Evolutionary conservation across 2,797 vertebrate species (phyloP).

Genomic region (Karalla daura): DNA sequence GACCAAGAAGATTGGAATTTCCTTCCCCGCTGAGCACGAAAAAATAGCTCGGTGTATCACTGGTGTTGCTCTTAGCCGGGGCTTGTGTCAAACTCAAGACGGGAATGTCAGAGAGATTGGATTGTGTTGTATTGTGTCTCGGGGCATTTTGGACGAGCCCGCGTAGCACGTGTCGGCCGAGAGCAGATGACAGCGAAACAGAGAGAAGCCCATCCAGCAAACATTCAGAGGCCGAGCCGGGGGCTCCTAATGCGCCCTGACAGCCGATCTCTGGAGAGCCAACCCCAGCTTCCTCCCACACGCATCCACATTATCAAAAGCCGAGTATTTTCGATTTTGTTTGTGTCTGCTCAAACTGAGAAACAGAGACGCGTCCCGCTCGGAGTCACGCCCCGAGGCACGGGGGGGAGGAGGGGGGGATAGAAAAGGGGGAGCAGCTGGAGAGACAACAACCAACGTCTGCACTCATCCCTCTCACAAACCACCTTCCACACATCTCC

Average conservation of each 20-base stretch:
- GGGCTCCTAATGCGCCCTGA: slow-evolving; percentile 49
- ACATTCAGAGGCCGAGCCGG: slow-evolving; percentile 13
- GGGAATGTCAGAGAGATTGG: background rate
- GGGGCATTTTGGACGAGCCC: background rate
- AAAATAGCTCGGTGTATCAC: background rate
- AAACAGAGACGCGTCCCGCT: slow-evolving; percentile 48
- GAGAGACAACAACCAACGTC: slow-evolving; percentile 68
- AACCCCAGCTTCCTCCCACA: slow-evolving; percentile 58
- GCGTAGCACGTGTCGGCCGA: slow-evolving; percentile 1
- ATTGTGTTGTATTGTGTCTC: background rate
- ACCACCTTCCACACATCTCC: slow-evolving; percentile 73
- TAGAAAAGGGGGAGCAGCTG: slow-evolving; percentile 70
- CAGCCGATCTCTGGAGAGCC: slow-evolving; percentile 46
- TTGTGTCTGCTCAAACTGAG: slow-evolving; percentile 54
- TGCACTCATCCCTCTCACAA: slow-evolving; percentile 79
- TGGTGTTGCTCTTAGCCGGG: background rate
- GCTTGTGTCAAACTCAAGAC: slow-evolving; percentile 6
- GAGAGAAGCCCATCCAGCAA: slow-evolving; percentile 24
- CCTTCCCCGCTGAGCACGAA: background rate
- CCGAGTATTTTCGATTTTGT: slow-evolving; percentile 45
- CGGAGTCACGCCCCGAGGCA: slow-evolving; percentile 53
- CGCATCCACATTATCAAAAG: slow-evolving; percentile 48
- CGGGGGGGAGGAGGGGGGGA: slow-evolving; percentile 59
- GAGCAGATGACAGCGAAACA: slow-evolving; percentile 15
- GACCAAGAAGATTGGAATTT: slow-evolving; percentile 3